Evolutionary conservation across 2,888 invertebrate species (phyloP).

Genomic region (Andrena trimmerana): DNA sequence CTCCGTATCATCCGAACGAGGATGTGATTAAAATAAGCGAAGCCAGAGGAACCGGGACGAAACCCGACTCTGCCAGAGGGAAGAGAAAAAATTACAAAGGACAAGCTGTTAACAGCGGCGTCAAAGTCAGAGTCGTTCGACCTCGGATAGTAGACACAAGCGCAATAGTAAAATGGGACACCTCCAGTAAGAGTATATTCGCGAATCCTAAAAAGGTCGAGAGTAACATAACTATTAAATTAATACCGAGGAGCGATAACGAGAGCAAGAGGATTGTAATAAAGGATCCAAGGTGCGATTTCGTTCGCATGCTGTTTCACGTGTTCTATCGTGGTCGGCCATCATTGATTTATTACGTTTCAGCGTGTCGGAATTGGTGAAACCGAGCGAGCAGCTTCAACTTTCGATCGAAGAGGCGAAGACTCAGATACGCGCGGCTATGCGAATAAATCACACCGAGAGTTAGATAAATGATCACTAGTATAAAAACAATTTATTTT

Average conservation of each 20-base stretch:
- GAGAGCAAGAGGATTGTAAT: slow-evolving; percentile 78
- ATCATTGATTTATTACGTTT: slow-evolving; percentile 28
- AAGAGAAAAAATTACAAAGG: slow-evolving; percentile 81
- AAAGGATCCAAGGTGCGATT: slow-evolving; percentile 76
- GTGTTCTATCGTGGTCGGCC: background rate
- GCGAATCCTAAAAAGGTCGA: slow-evolving; percentile 77
- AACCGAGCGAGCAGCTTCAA: slow-evolving; percentile 76
- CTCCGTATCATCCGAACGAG: slow-evolving; percentile 71
- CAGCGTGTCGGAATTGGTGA: slow-evolving; percentile 74
- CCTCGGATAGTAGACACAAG: slow-evolving; percentile 79
- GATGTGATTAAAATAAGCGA: slow-evolving; percentile 50
- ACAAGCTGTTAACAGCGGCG: slow-evolving; percentile 54
- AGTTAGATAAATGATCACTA: background rate
- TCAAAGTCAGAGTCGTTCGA: slow-evolving; percentile 71
- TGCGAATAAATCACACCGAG: slow-evolving; percentile 65
- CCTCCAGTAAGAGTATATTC: slow-evolving; percentile 66
- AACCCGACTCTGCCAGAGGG: background rate
- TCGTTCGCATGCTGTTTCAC: slow-evolving; percentile 1
- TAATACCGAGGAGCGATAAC: slow-evolving; percentile 66
- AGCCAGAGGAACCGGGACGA: slow-evolving; percentile 10
- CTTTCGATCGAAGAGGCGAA: slow-evolving; percentile 75
- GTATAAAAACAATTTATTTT: slow-evolving; percentile 40
- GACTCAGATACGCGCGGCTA: slow-evolving; percentile 76
- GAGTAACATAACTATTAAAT: slow-evolving; percentile 77
- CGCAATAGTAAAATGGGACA: slow-evolving; percentile 63